Conservation (phyloP, 2,888 invertebrate species). For the Keiferia lycopersicella region DNA sequence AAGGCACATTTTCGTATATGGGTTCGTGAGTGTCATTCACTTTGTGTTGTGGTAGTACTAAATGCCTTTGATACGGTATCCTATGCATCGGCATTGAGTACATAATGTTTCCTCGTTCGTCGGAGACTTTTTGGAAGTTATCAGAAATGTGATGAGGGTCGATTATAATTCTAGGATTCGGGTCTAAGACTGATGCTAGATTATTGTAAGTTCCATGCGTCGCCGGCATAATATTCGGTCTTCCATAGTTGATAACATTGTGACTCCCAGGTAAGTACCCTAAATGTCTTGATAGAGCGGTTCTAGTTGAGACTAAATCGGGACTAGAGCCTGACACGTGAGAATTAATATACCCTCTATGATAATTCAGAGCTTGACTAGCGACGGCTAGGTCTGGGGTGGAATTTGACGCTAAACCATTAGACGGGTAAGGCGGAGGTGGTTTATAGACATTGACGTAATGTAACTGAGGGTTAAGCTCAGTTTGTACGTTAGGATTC, state of each 20-base stretch:
- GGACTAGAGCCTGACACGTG: slow-evolving; percentile 89
- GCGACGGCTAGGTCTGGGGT: slow-evolving; percentile 92
- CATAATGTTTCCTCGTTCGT: slow-evolving; percentile 83
- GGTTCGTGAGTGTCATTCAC: slow-evolving; percentile 83
- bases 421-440: slow-evolving; percentile 91
- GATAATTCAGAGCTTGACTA: slow-evolving; percentile 80
- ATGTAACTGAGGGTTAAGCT: slow-evolving; percentile 75
- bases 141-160: slow-evolving; percentile 81
- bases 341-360: slow-evolving; percentile 70
- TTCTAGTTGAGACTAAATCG: slow-evolving; percentile 87
- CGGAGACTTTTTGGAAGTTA: slow-evolving; percentile 83
- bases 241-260: slow-evolving; percentile 59
- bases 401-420: slow-evolving; percentile 89
- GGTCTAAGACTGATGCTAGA: slow-evolving; percentile 82
- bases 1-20: slow-evolving; percentile 90
- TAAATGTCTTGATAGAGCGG: slow-evolving; percentile 78
- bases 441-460: slow-evolving; percentile 88
- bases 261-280: slow-evolving; percentile 59
- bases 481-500: slow-evolving; percentile 66
- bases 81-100: slow-evolving; percentile 82
- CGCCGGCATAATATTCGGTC: slow-evolving; percentile 64
- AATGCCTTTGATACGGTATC: slow-evolving; percentile 67
- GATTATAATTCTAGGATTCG: slow-evolving; percentile 77
- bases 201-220: slow-evolving; percentile 88
- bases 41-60: slow-evolving; percentile 74